phyloP scores from a whole-genome alignment of 2,888 invertebrate genomes.

The Amphipyra berbera region DNA sequence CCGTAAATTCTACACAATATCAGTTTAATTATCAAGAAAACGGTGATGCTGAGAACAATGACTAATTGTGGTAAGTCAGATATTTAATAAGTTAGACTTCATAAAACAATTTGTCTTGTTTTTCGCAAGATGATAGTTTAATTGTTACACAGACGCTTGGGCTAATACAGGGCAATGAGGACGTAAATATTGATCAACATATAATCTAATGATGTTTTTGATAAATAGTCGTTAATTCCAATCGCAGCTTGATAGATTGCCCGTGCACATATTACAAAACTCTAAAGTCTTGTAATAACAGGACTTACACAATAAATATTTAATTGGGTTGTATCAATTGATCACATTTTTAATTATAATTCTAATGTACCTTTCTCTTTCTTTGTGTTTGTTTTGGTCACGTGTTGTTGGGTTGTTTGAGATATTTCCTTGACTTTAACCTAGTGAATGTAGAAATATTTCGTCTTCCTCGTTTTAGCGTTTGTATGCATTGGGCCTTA shows the following conservation, averaged over 20 bases:
- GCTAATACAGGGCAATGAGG: conserved; percentile 20
- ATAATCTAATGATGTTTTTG: conserved; percentile 74
- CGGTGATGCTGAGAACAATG: neutral
- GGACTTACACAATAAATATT: conserved; percentile 83
- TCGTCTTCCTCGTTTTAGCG: too few relatives aligned
- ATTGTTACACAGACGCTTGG: conserved; percentile 23
- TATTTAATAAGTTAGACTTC: neutral
- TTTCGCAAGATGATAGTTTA: conserved; percentile 18
- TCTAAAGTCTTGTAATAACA: conserved; percentile 75
- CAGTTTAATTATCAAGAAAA: conserved; percentile 4
- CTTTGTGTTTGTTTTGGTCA: conserved; percentile 73
- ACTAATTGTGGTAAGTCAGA: conserved; percentile 11
- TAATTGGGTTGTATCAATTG: conserved; percentile 84
- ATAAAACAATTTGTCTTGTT: conserved; percentile 14
- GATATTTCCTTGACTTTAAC: conserved; percentile 33
- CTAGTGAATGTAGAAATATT: neutral
- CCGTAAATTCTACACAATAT: neutral
- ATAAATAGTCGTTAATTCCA: conserved; percentile 77
- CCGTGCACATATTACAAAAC: conserved; percentile 76
- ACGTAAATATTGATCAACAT: conserved; percentile 49
- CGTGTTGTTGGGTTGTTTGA: conserved; percentile 38
- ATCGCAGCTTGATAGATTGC: conserved; percentile 79
- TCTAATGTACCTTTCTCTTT: conserved; percentile 82
- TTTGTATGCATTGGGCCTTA: too few relatives aligned
- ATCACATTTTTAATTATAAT: conserved; percentile 82